Percentiles rank a stretch among this genome's conserved stretches.
phyloP scores from a whole-genome alignment of 2,797 vertebrate species.

The Diglossa cyanea region DNA sequence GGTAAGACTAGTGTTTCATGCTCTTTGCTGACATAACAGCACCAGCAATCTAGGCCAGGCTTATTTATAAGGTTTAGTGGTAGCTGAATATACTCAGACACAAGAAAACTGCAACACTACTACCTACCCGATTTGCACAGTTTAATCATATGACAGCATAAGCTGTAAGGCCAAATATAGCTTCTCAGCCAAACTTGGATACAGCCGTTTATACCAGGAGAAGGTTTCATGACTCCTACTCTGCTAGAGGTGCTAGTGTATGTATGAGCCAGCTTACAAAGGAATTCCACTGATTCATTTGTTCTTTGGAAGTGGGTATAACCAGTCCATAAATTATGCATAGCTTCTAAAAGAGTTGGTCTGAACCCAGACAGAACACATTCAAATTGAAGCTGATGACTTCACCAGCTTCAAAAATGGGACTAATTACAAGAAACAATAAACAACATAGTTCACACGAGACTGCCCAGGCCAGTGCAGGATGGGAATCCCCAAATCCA shows the following conservation, averaged over 20 bases:
- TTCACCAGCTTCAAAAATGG: neutral
- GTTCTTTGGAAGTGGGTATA: neutral
- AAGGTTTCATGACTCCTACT: neutral
- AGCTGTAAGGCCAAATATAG: neutral
- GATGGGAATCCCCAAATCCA: neutral
- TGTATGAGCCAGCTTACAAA: neutral
- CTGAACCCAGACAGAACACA: neutral
- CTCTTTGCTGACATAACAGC: neutral
- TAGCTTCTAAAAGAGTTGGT: neutral
- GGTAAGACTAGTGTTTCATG: fast-evolving
- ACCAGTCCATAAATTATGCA: neutral
- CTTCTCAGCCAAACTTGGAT: neutral
- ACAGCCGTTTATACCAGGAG: neutral
- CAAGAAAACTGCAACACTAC: neutral
- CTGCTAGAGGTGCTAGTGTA: neutral
- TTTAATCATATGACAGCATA: neutral
- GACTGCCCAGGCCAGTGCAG: neutral
- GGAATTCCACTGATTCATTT: neutral
- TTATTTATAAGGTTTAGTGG: neutral
- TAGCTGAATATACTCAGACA: neutral
- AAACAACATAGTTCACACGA: neutral
- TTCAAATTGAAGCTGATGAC: neutral
- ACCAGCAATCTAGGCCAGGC: neutral
- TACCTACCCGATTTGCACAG: neutral
- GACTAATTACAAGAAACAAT: neutral